phyloP scores from a whole-genome alignment of 2,888 invertebrate species.

The Trachelus iudaicus region DNA sequence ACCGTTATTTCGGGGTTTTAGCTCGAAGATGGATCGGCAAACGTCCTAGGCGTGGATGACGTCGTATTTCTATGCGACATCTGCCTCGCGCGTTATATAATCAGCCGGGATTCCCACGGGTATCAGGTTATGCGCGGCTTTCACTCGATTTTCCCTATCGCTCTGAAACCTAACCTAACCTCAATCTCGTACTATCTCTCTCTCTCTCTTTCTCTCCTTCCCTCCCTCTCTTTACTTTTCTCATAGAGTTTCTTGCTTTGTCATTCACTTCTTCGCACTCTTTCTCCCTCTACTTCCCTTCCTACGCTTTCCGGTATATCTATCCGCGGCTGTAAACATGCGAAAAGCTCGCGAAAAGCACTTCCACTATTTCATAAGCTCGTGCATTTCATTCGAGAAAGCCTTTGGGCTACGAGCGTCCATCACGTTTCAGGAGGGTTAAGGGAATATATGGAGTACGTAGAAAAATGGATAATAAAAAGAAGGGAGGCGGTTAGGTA shows the following conservation, averaged over 20 bases:
- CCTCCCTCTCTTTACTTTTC: no score
- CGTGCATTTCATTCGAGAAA: background rate
- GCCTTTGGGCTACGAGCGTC: background rate
- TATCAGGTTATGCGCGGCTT: constrained; percentile 14
- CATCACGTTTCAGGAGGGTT: background rate
- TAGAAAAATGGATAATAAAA: background rate
- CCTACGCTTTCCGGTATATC: background rate
- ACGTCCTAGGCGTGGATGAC: constrained; percentile 15
- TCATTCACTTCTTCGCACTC: background rate
- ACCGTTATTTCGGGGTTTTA: constrained; percentile 1
- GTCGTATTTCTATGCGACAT: constrained; percentile 17
- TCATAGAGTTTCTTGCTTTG: no score
- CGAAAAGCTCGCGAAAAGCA: background rate
- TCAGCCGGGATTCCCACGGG: constrained; percentile 20
- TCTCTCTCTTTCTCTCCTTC: no score
- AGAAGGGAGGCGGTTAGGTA: background rate
- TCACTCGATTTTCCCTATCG: constrained; percentile 10
- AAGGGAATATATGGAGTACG: background rate
- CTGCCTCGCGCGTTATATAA: constrained; percentile 17
- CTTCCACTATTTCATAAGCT: background rate
- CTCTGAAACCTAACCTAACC: background rate
- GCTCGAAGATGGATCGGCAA: constrained; percentile 15
- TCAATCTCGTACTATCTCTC: background rate
- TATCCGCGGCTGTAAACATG: background rate
- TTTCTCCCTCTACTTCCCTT: background rate